Evolutionary conservation across 2,797 vertebrate genomes (phyloP).

Genomic region (Chaetodon trifasciatus): DNA sequence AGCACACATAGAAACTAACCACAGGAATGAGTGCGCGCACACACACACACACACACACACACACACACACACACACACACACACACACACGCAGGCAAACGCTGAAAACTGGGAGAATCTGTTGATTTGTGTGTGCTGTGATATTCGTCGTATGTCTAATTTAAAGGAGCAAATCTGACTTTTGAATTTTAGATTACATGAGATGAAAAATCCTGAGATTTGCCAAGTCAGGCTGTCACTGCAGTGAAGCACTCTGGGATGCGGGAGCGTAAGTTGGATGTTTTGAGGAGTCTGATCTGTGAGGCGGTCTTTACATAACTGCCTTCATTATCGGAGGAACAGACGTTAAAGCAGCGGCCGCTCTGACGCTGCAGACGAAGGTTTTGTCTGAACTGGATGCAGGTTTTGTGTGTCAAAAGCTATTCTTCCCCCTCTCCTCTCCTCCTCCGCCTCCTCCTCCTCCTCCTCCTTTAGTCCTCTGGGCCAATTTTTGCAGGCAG

Average conservation of each 20-base stretch:
- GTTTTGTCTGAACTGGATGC: conserved; percentile 54
- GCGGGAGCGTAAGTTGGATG: background rate
- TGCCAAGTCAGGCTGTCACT: background rate
- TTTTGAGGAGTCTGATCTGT: conserved; percentile 20
- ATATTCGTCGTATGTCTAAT: background rate
- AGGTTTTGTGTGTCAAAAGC: conserved; percentile 55
- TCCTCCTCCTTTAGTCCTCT: conserved; percentile 60
- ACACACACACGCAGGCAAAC: background rate
- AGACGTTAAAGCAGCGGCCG: conserved; percentile 66
- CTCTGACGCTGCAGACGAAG: conserved; percentile 47
- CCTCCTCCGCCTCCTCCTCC: conserved; percentile 19
- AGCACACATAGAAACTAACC: background rate
- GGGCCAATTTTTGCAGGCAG: conserved; percentile 76
- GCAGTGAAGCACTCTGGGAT: background rate
- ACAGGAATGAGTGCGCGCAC: too few relatives aligned
- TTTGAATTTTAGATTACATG: background rate
- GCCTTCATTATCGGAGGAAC: conserved; percentile 59
- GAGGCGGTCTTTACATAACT: conserved; percentile 27
- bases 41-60: background rate
- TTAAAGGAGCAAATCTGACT: background rate
- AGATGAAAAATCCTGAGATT: background rate
- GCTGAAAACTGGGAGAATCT: background rate
- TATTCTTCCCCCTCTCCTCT: conserved; percentile 24
- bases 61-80: background rate
- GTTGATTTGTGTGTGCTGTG: background rate